Percentiles rank a stretch among this genome's conserved stretches.
Conservation (phyloP, 2,113 vertebrate genomes). For the Platysteira castanea region DNA sequence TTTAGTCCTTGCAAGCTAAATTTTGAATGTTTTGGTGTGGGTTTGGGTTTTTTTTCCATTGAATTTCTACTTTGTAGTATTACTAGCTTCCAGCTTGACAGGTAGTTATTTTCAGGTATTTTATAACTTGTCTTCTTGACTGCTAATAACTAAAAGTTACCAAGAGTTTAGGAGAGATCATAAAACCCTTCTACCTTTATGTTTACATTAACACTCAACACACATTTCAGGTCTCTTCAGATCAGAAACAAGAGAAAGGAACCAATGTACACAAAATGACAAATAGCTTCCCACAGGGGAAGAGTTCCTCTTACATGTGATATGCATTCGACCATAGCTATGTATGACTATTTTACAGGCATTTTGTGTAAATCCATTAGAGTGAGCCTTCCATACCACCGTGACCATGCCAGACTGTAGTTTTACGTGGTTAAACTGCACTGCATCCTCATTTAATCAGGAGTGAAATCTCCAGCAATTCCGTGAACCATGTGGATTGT, state of each 20-base stretch:
- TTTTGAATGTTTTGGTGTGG: not conserved
- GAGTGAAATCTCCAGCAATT: not conserved
- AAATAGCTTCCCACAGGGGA: not conserved
- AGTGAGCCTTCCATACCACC: not conserved
- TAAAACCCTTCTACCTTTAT: not conserved
- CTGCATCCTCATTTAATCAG: not conserved
- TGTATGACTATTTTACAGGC: not conserved
- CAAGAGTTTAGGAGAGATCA: not conserved
- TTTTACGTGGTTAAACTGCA: not conserved
- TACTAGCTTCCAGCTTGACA: not conserved
- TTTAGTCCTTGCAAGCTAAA: not conserved
- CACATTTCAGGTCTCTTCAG: not conserved
- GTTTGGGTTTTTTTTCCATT: not conserved
- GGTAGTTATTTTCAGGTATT: not conserved
- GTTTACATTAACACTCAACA: not conserved
- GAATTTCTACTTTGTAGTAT: not conserved
- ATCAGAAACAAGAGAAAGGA: not conserved
- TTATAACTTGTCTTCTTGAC: not conserved
- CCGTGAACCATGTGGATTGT: not conserved
- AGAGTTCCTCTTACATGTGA: not conserved
- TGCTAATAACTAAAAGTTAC: not conserved
- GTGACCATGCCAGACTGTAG: not conserved
- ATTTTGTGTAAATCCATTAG: not conserved
- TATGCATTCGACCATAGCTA: not conserved
- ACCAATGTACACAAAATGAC: not conserved